These are phyloP conservation scores for Rhizomys pruinosus DNA, from an alignment of 2,113 vertebrate genomes.

Conservation along the genomic window DNA sequence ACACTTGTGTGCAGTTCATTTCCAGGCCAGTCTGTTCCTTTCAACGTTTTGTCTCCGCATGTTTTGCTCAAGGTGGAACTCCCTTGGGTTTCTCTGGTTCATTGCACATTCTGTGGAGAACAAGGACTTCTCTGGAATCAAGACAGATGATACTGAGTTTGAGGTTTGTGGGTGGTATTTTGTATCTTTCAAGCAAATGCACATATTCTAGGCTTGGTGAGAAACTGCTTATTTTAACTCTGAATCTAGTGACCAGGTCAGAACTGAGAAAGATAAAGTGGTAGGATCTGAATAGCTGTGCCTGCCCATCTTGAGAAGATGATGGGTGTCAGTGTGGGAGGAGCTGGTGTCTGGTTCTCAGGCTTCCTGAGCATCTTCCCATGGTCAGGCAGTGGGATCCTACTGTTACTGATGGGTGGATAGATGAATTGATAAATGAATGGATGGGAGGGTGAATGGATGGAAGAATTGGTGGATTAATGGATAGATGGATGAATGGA, in stretches of 20 bases:
- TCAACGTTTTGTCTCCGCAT: background rate
- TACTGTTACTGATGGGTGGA: too few species aligned
- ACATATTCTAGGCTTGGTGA: background rate
- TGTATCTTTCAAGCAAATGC: background rate
- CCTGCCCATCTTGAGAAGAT: background rate
- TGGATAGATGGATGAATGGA: too few species aligned
- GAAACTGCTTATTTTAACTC: background rate
- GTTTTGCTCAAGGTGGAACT: background rate
- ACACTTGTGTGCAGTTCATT: background rate
- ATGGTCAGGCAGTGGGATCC: accelerated
- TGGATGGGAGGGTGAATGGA: too few species aligned
- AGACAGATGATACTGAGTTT: background rate
- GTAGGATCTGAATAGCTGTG: accelerated
- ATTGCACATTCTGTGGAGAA: background rate
- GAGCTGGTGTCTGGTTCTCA: background rate
- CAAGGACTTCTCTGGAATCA: background rate
- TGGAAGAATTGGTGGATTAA: too few species aligned
- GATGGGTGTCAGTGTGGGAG: accelerated
- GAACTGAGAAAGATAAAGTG: background rate
- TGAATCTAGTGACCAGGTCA: background rate
- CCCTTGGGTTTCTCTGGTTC: background rate
- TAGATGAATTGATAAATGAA: too few species aligned
- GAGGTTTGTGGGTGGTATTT: background rate
- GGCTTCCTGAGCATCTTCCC: accelerated
- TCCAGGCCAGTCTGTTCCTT: background rate